Base-by-base conservation (phyloP, 2,888 invertebrate genomes). In the Temnothorax unifasciatus region DNA sequence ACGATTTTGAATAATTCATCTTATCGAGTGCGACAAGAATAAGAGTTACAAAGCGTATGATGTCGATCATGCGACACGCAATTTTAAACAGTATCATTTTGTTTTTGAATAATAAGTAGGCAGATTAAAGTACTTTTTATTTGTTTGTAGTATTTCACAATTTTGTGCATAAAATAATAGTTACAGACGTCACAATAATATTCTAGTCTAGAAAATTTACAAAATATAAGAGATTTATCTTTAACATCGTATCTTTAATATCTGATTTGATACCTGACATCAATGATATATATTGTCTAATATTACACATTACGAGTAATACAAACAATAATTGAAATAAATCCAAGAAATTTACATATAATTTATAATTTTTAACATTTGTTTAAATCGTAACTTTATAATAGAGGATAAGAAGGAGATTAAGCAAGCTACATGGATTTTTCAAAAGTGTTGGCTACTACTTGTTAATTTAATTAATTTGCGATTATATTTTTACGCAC, bases 1-100 rank as follows among this genome's bases (percentile, higher is more conserved):
- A 81, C 47, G 69, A 84, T 83, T 66, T 73, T 77, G 75, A 86
- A 85, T 85, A 64, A 85, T 85, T 85, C 82, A 87, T 68, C 21
- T 47, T 9, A 34, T 59, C 44, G 18, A 25, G 1, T 9, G 44
- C 69, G 71, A 29, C 29, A 44, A 1, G 21, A 54, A 52, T 76
- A 29, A 71, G 25, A 5, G 6, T 79, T 29, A 59, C 21, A 25
- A 29, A 47, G 47, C 71, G 1, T 3, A 18, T 4, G 29, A 57
- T 38, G 38, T n/a, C 11, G 21, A 18, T 69, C 38, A 50, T 47
- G 18, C n/a, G 13, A 47, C 11, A 47, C 47, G 34, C 47, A 59
- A 57, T 69, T 54, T 69, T 29, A 4, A 57, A 57, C 18, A 29
- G 8, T 77, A 21, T 9, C 8, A 68, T 6, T 68, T n/a, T 18